Base-by-base conservation (phyloP, 2,113 vertebrate species). In the Planiliza haematocheilus region DNA sequence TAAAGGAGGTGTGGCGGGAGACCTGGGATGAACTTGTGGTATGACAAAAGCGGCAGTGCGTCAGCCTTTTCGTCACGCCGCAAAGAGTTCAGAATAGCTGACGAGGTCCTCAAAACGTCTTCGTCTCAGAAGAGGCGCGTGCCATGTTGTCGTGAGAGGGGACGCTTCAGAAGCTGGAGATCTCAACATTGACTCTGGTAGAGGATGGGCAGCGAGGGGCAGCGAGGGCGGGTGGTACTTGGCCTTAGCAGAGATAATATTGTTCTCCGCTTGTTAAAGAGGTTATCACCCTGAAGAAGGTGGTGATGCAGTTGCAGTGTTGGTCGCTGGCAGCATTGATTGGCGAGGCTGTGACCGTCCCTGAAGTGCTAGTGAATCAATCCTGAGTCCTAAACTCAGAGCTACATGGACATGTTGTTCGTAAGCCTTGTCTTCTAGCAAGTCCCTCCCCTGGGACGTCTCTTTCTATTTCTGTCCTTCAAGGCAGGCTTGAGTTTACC, bases 341-440 rank as follows among this genome's bases (percentile, higher is more conserved):
- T 67, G 87, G 62, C 64, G 12, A 55, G 72, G 77, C 48, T 74
- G 66, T 37, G 68, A 70, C 42, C 8, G 38, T 86, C 89, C 84
- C 83, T 79, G 65, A 86, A 85, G 85, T 81, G 68, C 77, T 85
- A 84, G 78, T 83, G 78, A 88, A 91, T 91, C 82, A 84, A 86
- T 88, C 58, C 42, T n/a, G 20, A 36, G 12, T 74, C 75, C 70
- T 74, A 81, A 91, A 74, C 74, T 60, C 62, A 58, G 41, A 68
- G 58, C 50, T 74, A 72, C 79, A 50, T 77, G 80, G 74, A 89
- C 82, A 82, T 83, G 83, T 68, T 87, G 77, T 88, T 91, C 86
- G 70, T 18, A 52, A 68, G 70, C 60, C 77, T 73, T 7, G 70
- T 68, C 82, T 77, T 83, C 52, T 37, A 42, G 39, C 59, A 30